Conservation (phyloP, 2,888 invertebrate species). For the Psococerastis gibbosa region DNA sequence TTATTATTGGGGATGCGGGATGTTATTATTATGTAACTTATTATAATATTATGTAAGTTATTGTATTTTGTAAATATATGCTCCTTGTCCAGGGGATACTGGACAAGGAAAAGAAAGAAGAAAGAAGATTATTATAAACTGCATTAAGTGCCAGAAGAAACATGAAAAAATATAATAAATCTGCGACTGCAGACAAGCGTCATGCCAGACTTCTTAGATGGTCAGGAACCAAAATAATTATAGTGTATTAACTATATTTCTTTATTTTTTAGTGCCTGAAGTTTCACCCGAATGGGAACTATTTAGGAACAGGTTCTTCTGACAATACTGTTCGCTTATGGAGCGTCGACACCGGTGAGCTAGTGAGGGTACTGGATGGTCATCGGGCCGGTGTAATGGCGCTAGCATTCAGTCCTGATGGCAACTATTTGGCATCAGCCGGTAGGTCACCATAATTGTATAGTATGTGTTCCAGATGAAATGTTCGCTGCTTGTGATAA, state of each 20-base stretch:
- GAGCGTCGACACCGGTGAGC: constrained; percentile 63
- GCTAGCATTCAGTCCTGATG: constrained; percentile 68
- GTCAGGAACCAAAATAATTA: no score
- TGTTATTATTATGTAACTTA: no score
- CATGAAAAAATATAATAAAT: constrained; percentile 7
- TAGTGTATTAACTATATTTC: neutral
- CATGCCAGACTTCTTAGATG: no score
- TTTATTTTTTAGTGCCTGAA: constrained; percentile 60
- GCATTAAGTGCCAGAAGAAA: neutral
- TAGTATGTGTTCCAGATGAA: no score
- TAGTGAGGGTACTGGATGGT: constrained; percentile 61
- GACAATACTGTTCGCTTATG: constrained; percentile 78
- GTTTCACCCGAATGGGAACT: constrained; percentile 83
- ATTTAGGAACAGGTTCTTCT: constrained; percentile 77
- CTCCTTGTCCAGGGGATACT: no score
- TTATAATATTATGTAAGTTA: no score
- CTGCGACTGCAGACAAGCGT: no score
- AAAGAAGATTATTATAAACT: constrained; percentile 10
- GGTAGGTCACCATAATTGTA: no score
- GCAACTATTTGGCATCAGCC: constrained; percentile 65
- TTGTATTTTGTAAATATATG: no score
- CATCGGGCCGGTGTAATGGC: constrained; percentile 52
- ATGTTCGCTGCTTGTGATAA: no score
- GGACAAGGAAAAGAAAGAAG: no score
- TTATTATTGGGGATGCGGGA: no score